Evolutionary conservation across 2,113 vertebrate genomes (phyloP).

Genomic region (Mustela lutreola): DNA sequence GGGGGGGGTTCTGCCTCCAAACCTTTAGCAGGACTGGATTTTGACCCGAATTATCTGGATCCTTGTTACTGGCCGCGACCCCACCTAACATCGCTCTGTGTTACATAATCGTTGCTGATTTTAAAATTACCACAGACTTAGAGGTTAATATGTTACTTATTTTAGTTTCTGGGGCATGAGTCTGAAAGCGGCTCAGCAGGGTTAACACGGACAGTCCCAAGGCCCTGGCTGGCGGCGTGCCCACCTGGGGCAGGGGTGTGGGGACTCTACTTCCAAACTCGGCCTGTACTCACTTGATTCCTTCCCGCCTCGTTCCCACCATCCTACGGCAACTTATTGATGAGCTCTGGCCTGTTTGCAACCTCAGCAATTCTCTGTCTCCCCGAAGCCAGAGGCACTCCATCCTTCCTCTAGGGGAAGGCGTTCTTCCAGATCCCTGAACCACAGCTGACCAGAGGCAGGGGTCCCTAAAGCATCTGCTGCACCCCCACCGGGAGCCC

Average conservation of each 20-base stretch:
- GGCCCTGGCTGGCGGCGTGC: neutral
- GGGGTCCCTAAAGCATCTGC: neutral
- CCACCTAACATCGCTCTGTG: neutral
- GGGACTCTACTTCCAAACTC: neutral
- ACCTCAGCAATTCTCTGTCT: neutral
- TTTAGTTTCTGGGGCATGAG: neutral
- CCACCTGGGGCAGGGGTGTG: neutral
- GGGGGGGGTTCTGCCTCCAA: neutral
- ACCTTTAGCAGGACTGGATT: neutral
- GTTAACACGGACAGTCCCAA: no score
- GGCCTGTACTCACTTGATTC: neutral
- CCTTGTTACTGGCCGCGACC: neutral
- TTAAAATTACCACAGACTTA: neutral
- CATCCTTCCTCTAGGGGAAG: neutral
- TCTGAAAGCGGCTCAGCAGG: neutral
- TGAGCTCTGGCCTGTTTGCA: neutral
- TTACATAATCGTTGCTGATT: neutral
- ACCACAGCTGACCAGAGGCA: neutral
- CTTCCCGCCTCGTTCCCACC: neutral
- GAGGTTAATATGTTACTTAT: neutral
- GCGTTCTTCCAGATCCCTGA: neutral
- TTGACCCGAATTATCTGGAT: neutral
- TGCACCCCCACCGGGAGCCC: neutral
- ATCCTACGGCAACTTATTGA: neutral
- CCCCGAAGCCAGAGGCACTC: neutral